Evolutionary conservation across 2,797 vertebrate genomes (phyloP).

Genomic region (Anniella stebbinsi): DNA sequence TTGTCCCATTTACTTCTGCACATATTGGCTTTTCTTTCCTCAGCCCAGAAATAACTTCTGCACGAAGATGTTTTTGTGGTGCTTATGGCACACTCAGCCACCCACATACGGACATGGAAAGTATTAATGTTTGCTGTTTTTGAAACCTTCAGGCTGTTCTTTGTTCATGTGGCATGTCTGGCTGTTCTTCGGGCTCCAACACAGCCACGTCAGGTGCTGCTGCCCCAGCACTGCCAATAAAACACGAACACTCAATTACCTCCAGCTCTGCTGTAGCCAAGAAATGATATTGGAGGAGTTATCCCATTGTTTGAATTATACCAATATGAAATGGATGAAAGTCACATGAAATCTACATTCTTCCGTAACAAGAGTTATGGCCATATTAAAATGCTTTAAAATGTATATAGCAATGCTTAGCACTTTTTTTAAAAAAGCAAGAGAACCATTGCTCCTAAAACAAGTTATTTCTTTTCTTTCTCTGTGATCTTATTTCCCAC

Average conservation of each 20-base stretch:
- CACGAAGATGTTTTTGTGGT: neutral
- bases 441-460: conserved; percentile 45
- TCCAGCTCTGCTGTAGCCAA: conserved; percentile 61
- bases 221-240: conserved; percentile 59
- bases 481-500: neutral
- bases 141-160: neutral
- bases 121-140: conserved; percentile 9
- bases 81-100: neutral
- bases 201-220: conserved; percentile 46
- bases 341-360: conserved; percentile 76
- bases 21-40: neutral
- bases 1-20: neutral
- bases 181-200: conserved; percentile 22
- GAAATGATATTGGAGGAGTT: conserved; percentile 67
- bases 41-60: neutral
- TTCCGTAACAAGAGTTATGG: conserved; percentile 74
- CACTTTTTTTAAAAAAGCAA: conserved; percentile 50
- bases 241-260: conserved; percentile 61
- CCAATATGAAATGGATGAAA: conserved; percentile 77
- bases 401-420: conserved; percentile 69
- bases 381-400: conserved; percentile 77
- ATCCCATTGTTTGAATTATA: conserved; percentile 80
- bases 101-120: neutral
- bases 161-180: neutral
- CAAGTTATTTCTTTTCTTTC: neutral